These are phyloP conservation scores for Trematomus bernacchii DNA, from an alignment of 2,797 vertebrate species.

Conservation along the genomic window DNA sequence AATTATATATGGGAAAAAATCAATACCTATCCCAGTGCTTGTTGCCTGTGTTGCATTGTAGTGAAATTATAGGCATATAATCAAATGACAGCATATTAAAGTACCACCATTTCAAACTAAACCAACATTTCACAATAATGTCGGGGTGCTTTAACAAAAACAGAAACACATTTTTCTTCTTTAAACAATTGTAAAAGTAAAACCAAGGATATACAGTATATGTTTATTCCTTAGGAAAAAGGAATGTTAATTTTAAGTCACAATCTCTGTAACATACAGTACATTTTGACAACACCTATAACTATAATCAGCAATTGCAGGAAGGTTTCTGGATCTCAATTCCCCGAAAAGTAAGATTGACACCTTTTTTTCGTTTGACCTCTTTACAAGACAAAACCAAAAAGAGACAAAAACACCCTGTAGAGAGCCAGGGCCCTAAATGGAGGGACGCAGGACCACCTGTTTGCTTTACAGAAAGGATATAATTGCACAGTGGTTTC, in stretches of 20 bases:
- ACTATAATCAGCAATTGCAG: no score
- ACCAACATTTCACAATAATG: not conserved
- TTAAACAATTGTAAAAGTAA: not conserved
- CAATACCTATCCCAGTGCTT: not conserved
- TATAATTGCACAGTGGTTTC: constrained; percentile 51
- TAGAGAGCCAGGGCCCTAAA: constrained; percentile 40
- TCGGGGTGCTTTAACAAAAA: not conserved
- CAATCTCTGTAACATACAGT: no score
- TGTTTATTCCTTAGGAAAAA: not conserved
- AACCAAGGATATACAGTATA: not conserved
- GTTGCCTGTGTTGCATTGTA: not conserved
- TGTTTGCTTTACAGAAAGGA: constrained; percentile 51
- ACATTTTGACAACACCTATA: no score
- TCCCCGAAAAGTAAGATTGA: constrained; percentile 21
- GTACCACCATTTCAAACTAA: not conserved
- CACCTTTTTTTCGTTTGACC: constrained; percentile 25
- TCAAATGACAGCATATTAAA: not conserved
- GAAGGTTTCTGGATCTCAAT: no score
- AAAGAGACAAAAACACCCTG: constrained; percentile 34
- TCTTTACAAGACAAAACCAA: constrained; percentile 32
- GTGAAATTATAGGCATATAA: not conserved
- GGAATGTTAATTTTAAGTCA: not conserved
- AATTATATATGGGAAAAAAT: not conserved
- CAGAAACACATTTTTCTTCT: not conserved
- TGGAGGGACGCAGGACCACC: constrained; percentile 37